These are phyloP conservation scores for Pelvicachromis taeniatus DNA, from an alignment of 2,113 vertebrate species.

Conservation along the genomic window DNA sequence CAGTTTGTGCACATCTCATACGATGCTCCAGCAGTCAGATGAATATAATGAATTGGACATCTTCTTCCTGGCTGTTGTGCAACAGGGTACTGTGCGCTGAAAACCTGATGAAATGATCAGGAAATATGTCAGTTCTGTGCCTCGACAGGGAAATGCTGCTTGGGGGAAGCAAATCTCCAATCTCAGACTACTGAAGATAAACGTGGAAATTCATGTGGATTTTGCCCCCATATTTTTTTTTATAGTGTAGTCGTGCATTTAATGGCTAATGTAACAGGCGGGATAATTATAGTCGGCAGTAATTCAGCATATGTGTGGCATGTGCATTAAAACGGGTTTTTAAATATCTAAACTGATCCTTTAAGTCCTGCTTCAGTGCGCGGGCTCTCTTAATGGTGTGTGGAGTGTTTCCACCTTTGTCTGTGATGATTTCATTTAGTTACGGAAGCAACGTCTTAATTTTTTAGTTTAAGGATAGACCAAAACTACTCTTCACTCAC, in stretches of 20 bases:
- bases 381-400: neutral
- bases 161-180: neutral
- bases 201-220: neutral
- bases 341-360: neutral
- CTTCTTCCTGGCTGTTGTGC: neutral
- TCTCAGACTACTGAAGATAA: accelerated
- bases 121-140: neutral
- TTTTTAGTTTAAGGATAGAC: neutral
- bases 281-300: neutral
- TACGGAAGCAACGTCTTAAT: neutral
- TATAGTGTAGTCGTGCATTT: neutral
- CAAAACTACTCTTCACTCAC: neutral
- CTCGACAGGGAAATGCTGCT: neutral
- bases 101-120: neutral
- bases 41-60: neutral
- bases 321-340: neutral
- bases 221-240: neutral
- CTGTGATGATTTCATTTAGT: neutral
- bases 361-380: neutral
- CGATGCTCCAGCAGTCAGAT: neutral
- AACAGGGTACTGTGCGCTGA: neutral
- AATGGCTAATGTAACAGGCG: neutral
- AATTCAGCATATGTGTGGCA: neutral
- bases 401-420: neutral
- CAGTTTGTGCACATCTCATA: neutral